phyloP scores from a whole-genome alignment of 2,113 vertebrate species.

The Nannospalax galili region DNA sequence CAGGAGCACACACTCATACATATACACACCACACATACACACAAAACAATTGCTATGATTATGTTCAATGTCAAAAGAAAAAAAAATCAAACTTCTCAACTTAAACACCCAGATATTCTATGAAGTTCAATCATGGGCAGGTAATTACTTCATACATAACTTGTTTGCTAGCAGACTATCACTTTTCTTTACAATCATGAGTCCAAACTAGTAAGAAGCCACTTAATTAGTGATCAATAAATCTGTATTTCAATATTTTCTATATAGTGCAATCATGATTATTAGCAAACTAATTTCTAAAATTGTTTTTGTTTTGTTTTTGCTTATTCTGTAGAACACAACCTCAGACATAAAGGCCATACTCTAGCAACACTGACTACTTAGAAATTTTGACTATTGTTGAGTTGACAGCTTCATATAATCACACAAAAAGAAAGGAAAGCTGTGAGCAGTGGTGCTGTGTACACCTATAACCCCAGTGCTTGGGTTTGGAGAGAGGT shows the following conservation, averaged over 20 bases:
- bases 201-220: neutral
- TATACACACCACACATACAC: too few species aligned
- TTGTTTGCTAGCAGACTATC: neutral
- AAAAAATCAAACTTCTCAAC: neutral
- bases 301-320: slow-evolving; percentile 28
- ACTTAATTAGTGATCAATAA: neutral
- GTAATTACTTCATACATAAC: neutral
- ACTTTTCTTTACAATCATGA: neutral
- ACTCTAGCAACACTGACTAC: too few species aligned
- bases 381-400: slow-evolving; percentile 5
- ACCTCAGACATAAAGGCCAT: neutral
- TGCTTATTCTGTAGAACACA: neutral
- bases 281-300: slow-evolving; percentile 9
- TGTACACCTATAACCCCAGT: neutral
- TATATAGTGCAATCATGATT: neutral
- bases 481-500: neutral
- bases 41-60: neutral
- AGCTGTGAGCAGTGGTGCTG: too few species aligned
- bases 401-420: neutral
- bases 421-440: neutral
- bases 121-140: neutral
- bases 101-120: slow-evolving; percentile 3
- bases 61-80: neutral
- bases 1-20: too few species aligned
- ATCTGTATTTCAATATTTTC: neutral